phyloP scores from a whole-genome alignment of 2,113 vertebrate genomes.

The Proterorhinus semilunaris region DNA sequence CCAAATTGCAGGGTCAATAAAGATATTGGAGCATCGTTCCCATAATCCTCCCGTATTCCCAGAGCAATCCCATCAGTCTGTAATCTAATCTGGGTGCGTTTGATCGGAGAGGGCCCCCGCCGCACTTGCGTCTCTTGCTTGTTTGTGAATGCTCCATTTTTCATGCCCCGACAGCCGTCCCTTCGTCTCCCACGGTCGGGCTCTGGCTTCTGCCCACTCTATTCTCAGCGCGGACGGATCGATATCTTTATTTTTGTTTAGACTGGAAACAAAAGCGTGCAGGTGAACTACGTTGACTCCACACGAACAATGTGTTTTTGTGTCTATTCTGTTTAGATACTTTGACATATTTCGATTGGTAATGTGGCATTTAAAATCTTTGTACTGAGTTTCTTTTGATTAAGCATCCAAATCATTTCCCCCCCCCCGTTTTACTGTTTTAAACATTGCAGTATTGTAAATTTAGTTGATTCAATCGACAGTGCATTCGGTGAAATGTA shows the following conservation, averaged over 20 bases:
- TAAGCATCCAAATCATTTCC: no score
- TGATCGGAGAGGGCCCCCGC: not conserved
- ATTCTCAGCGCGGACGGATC: slow-evolving; percentile 37
- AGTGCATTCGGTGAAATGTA: no score
- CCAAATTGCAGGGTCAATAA: not conserved
- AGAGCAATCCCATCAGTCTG: slow-evolving; percentile 2
- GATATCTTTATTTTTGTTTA: slow-evolving; percentile 52
- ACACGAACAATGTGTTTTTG: no score
- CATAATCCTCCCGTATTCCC: not conserved
- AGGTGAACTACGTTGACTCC: slow-evolving; percentile 31
- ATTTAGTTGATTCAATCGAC: no score
- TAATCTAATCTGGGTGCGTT: slow-evolving; percentile 4
- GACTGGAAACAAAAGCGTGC: slow-evolving; percentile 36
- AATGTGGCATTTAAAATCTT: no score
- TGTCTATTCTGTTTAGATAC: no score
- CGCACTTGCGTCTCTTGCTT: slow-evolving; percentile 22
- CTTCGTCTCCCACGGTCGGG: not conserved
- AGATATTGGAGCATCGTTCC: not conserved
- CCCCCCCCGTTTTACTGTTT: no score
- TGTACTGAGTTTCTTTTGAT: no score
- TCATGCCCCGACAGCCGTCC: slow-evolving; percentile 22
- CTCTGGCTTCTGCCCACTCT: slow-evolving; percentile 17
- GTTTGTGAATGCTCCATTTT: slow-evolving; percentile 32
- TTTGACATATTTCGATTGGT: no score
- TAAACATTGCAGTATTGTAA: no score